Conservation (phyloP, 1,140 invertebrate genomes). For the Cherax quadricarinatus region DNA sequence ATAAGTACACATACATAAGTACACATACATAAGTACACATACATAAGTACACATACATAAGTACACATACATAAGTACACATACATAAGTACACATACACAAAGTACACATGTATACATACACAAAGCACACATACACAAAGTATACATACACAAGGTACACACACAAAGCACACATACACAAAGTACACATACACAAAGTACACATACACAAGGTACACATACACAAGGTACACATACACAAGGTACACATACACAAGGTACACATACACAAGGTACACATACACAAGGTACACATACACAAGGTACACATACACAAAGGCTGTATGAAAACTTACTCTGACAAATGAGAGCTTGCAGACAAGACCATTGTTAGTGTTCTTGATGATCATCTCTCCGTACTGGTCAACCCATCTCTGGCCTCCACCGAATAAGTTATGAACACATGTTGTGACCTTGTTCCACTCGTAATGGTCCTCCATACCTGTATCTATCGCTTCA, state of each 20-base stretch:
- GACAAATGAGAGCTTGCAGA: constrained; percentile 88
- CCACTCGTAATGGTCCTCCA: constrained; percentile 83
- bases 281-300: not conserved
- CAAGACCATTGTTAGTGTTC: constrained; percentile 79
- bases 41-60: not conserved
- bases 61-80: too few species aligned
- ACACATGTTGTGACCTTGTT: constrained; percentile 94
- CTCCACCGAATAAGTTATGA: constrained; percentile 88
- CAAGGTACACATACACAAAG: not conserved
- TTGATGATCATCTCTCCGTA: constrained; percentile 89
- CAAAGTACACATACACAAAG: too few species aligned
- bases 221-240: too few species aligned
- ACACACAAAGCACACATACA: too few species aligned
- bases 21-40: not conserved
- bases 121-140: not conserved
- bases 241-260: too few species aligned
- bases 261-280: too few species aligned
- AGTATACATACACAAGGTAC: too few species aligned
- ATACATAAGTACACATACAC: too few species aligned
- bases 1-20: too few species aligned
- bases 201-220: too few species aligned
- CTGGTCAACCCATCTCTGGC: constrained; percentile 89
- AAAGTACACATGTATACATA: too few species aligned
- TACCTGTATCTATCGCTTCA: constrained; percentile 75
- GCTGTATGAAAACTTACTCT: constrained; percentile 80